Conservation (phyloP, 2,888 invertebrate species). For the Ophion ventricosus region DNA sequence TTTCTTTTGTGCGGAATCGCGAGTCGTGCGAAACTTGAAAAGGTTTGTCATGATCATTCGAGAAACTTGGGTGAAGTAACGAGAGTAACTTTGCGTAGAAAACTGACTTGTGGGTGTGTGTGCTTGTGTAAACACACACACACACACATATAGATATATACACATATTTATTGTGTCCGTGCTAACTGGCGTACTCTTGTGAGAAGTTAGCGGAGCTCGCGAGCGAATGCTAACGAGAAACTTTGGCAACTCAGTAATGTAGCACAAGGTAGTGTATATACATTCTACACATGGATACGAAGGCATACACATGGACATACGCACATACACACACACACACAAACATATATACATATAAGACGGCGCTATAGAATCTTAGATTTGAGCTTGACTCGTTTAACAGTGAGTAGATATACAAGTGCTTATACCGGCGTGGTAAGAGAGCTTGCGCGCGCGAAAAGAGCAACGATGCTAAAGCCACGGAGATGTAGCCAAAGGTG, state of each 20-base stretch:
- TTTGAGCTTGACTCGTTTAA: constrained; percentile 58
- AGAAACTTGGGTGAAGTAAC: constrained; percentile 31
- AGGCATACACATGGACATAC: not conserved
- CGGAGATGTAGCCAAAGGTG: constrained; percentile 42
- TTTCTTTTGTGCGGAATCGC: not conserved
- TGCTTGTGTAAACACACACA: not conserved
- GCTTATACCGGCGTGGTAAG: constrained; percentile 30
- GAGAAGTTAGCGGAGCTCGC: constrained; percentile 56
- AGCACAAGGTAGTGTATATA: constrained; percentile 18
- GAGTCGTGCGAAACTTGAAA: not conserved
- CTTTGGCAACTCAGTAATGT: constrained; percentile 59
- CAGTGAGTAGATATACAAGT: constrained; percentile 56
- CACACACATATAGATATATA: not conserved
- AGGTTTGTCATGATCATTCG: constrained; percentile 26
- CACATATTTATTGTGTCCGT: constrained; percentile 21
- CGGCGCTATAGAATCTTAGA: constrained; percentile 30
- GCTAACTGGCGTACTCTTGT: constrained; percentile 61
- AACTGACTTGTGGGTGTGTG: not conserved
- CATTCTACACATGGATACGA: not conserved
- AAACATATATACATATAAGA: not conserved
- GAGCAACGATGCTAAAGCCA: constrained; percentile 44
- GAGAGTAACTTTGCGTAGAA: constrained; percentile 38
- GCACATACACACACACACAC: not conserved
- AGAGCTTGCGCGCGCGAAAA: constrained; percentile 47
- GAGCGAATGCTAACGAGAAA: constrained; percentile 55